These are phyloP conservation scores for Dasypogon diadema DNA, from an alignment of 2,888 invertebrate genomes.

Conservation along the genomic window DNA sequence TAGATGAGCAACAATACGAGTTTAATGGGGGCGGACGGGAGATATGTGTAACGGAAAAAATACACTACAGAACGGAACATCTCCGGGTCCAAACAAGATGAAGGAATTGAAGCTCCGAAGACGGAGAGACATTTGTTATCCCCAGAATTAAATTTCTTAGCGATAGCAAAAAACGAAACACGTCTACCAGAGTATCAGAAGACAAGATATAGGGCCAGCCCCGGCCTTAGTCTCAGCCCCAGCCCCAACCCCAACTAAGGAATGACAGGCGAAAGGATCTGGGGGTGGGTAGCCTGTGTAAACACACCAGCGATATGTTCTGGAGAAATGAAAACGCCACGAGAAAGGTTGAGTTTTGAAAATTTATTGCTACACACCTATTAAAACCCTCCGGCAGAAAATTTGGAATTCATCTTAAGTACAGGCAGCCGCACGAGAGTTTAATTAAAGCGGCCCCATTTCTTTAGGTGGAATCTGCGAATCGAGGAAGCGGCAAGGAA, in stretches of 20 bases:
- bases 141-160: constrained; percentile 19
- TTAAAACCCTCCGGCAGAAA: constrained; percentile 6
- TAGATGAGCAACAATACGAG: constrained; percentile 2
- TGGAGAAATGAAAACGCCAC: constrained; percentile 6
- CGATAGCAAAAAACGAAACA: constrained; percentile 3
- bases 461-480: not conserved
- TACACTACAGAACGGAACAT: constrained; percentile 4
- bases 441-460: constrained; percentile 17
- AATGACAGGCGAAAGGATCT: not conserved
- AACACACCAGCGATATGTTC: constrained; percentile 13
- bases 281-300: constrained; percentile 5
- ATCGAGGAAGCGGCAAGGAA: not conserved
- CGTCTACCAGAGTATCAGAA: constrained; percentile 1
- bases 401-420: constrained; percentile 18
- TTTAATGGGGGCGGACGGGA: not conserved
- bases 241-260: no score
- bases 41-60: not conserved
- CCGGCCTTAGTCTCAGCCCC: no score
- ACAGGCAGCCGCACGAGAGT: not conserved
- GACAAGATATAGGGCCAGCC: constrained; percentile 10
- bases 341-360: constrained; percentile 14
- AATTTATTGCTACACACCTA: constrained; percentile 25
- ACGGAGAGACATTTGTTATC: constrained; percentile 27
- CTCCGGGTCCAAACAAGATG: constrained; percentile 17
- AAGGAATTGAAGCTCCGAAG: constrained; percentile 19